Conservation (phyloP, 2,888 invertebrate species). For the Melanostoma scalare region DNA sequence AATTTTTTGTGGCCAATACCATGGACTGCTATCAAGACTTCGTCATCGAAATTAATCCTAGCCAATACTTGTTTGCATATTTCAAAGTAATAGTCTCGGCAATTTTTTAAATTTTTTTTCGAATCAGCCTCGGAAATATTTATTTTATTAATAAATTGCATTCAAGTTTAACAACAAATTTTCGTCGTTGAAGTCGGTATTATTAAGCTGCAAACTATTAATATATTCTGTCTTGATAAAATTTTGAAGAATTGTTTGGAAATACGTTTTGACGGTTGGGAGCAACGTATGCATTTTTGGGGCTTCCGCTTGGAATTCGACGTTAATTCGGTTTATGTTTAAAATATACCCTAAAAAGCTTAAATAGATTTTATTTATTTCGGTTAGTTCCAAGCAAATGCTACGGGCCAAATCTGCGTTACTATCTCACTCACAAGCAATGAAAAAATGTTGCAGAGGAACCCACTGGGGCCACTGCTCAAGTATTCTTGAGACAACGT, state of each 20-base stretch:
- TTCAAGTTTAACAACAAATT: background rate
- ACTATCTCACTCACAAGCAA: slow-evolving; percentile 2
- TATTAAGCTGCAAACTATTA: background rate
- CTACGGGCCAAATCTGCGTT: slow-evolving; percentile 3
- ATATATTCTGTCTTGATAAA: background rate
- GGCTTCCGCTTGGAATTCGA: slow-evolving; percentile 6
- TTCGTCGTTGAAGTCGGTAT: background rate
- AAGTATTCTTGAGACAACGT: slow-evolving; percentile 26
- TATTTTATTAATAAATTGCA: background rate
- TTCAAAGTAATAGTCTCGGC: background rate
- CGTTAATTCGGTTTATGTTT: background rate
- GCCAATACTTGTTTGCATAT: slow-evolving; percentile 16
- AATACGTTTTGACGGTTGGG: slow-evolving; percentile 13
- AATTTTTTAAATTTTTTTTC: background rate
- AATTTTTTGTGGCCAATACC: slow-evolving; percentile 19
- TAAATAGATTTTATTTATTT: slow-evolving; percentile 5
- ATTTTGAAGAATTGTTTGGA: slow-evolving; percentile 21
- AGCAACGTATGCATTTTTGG: slow-evolving; percentile 16
- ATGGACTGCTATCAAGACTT: slow-evolving; percentile 17
- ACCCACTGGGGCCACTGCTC: slow-evolving; percentile 44
- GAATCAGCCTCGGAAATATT: background rate
- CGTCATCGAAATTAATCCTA: slow-evolving; percentile 26
- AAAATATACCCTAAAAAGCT: slow-evolving; percentile 5
- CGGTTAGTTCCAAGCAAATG: slow-evolving; percentile 7
- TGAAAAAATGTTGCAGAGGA: slow-evolving; percentile 18